A percentile compares a stretch with the other conserved stretches of the same genome.
Conservation (phyloP, 1,140 invertebrate genomes). For the Vanessa tameamea region DNA sequence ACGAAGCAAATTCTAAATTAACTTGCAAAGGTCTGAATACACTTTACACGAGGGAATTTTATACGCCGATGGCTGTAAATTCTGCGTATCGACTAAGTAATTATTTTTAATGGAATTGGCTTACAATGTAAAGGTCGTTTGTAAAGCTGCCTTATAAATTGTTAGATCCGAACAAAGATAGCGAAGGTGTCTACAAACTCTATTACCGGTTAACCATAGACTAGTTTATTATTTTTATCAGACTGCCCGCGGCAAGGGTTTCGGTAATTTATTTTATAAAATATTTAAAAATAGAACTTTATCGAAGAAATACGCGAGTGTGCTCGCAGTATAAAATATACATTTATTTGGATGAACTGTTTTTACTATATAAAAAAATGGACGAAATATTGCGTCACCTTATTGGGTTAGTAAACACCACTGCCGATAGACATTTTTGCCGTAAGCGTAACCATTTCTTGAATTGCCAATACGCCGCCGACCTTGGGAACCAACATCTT, state of each 20-base stretch:
- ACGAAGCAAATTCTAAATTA: conserved; percentile 26
- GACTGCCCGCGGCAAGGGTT: background rate
- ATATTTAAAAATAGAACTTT: too few species aligned
- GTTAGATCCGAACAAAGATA: conserved; percentile 26
- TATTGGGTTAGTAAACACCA: too few species aligned
- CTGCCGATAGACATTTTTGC: too few species aligned
- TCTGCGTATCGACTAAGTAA: conserved; percentile 38
- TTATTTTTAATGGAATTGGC: conserved; percentile 41
- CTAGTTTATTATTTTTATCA: background rate
- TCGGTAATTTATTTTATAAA: background rate
- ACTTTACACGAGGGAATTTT: conserved; percentile 29
- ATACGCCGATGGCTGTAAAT: conserved; percentile 32
- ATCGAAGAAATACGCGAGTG: too few species aligned
- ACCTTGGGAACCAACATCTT: too few species aligned
- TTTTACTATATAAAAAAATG: too few species aligned
- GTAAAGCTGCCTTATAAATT: conserved; percentile 20
- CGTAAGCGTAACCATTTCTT: too few species aligned
- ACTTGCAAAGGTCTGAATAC: conserved; percentile 23
- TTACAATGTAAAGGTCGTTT: conserved; percentile 26
- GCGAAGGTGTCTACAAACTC: conserved; percentile 7
- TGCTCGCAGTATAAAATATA: too few species aligned
- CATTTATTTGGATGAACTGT: too few species aligned
- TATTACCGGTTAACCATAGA: background rate
- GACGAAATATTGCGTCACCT: too few species aligned
- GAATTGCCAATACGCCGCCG: too few species aligned